These are phyloP conservation scores for Drosophila kepulauana DNA, from an alignment of 1,140 invertebrate species.

Conservation along the genomic window DNA sequence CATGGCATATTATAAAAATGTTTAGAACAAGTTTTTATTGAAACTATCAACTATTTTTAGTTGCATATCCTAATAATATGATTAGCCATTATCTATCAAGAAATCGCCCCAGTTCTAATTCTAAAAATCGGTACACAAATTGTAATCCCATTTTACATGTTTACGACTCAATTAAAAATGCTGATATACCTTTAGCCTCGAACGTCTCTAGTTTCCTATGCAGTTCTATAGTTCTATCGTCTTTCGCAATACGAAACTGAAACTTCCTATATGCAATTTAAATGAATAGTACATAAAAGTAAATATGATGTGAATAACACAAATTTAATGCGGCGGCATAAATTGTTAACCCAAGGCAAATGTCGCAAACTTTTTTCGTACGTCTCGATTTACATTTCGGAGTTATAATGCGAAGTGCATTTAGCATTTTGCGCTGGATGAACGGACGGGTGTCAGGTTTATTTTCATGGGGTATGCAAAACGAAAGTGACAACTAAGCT, in stretches of 20 bases:
- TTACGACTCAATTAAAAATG: conserved; percentile 6
- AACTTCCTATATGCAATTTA: conserved; percentile 29
- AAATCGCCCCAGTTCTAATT: neutral
- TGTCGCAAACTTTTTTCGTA: conserved; percentile 34
- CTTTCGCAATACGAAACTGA: conserved; percentile 11
- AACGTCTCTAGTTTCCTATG: conserved; percentile 3
- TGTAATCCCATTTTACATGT: neutral
- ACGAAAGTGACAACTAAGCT: conserved; percentile 54
- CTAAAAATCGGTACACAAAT: neutral
- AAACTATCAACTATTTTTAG: neutral
- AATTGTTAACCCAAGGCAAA: conserved; percentile 56
- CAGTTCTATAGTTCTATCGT: neutral
- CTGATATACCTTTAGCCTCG: neutral
- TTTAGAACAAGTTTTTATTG: too few relatives aligned
- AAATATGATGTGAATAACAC: conserved; percentile 20
- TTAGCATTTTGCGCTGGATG: conserved; percentile 19
- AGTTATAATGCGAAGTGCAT: conserved; percentile 46
- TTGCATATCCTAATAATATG: too few relatives aligned
- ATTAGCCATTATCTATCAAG: neutral
- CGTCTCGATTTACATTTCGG: conserved; percentile 50
- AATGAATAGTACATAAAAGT: conserved; percentile 9
- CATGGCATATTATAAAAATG: neutral
- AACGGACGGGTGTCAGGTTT: conserved; percentile 45
- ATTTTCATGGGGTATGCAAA: conserved; percentile 28
- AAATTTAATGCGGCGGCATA: conserved; percentile 35